phyloP scores from a whole-genome alignment of 2,797 vertebrate species.

The Manis pentadactyla region DNA sequence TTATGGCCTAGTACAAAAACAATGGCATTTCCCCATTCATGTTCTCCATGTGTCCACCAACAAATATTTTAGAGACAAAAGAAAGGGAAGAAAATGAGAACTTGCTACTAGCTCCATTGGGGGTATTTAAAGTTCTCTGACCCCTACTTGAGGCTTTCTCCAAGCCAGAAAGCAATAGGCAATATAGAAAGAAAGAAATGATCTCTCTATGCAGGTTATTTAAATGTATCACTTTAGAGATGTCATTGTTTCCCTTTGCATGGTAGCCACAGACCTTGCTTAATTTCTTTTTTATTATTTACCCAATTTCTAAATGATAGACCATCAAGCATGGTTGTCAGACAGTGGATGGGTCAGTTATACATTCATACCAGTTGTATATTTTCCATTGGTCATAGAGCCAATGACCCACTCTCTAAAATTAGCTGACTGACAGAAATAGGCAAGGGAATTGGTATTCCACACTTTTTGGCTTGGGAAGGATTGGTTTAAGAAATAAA shows the following conservation, averaged over 20 bases:
- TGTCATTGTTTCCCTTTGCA: not conserved
- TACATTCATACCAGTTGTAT: not conserved
- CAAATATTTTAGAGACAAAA: slow-evolving; percentile 46
- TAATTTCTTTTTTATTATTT: not conserved
- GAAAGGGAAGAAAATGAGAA: slow-evolving; percentile 73
- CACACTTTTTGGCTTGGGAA: slow-evolving; percentile 38
- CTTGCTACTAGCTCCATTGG: slow-evolving; percentile 30
- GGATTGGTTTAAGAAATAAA: slow-evolving; percentile 47
- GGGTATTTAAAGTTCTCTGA: slow-evolving; percentile 48
- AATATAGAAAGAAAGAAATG: slow-evolving; percentile 68
- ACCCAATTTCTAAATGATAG: slow-evolving; percentile 53
- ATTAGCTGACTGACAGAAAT: slow-evolving; percentile 37
- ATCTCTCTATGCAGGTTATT: slow-evolving; percentile 43
- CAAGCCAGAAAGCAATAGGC: slow-evolving; percentile 45
- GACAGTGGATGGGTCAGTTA: slow-evolving; percentile 17
- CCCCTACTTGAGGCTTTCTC: slow-evolving; percentile 25
- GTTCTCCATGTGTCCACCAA: slow-evolving; percentile 47
- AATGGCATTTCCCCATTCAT: not conserved
- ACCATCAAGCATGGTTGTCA: not conserved
- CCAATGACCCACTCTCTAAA: not conserved
- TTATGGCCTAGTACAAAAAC: not conserved
- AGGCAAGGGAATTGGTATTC: slow-evolving; percentile 51
- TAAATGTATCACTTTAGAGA: slow-evolving; percentile 25
- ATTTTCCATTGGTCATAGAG: slow-evolving; percentile 19
- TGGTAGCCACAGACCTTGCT: not conserved